phyloP scores from a whole-genome alignment of 2,113 vertebrate species.

The Actenoides hombroni region DNA sequence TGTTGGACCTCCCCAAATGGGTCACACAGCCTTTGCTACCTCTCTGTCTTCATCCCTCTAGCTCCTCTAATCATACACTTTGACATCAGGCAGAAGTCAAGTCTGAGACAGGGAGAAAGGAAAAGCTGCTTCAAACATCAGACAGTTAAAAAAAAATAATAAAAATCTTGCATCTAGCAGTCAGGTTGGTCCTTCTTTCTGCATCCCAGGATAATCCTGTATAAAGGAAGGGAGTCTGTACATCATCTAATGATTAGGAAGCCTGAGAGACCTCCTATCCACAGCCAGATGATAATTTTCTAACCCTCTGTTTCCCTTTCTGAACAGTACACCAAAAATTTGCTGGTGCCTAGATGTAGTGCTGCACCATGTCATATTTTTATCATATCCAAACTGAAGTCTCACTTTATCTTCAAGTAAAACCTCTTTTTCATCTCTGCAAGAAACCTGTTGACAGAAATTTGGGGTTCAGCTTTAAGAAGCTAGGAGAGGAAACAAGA shows the following conservation, averaged over 20 bases:
- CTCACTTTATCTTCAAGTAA: neutral
- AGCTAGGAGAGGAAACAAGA: neutral
- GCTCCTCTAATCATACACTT: neutral
- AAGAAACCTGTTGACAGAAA: neutral
- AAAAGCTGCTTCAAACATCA: neutral
- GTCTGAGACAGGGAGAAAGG: neutral
- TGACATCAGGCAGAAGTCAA: neutral
- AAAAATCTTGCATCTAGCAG: neutral
- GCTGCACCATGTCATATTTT: accelerated
- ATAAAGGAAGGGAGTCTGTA: neutral
- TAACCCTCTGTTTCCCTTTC: neutral
- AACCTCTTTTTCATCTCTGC: neutral
- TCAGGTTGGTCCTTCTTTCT: neutral
- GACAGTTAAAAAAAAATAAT: neutral
- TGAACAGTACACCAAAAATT: neutral
- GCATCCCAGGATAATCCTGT: neutral
- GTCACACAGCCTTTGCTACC: neutral
- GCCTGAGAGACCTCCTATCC: neutral
- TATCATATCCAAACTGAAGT: neutral
- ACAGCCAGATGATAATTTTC: neutral
- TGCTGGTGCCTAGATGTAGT: neutral
- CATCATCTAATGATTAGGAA: neutral
- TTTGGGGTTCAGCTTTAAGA: neutral
- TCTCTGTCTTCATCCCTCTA: neutral
- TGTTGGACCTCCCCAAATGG: neutral